Percentiles rank a stretch among this genome's conserved stretches.
These are phyloP conservation scores for Lasioglossum baleicum DNA, from an alignment of 1,140 invertebrate species.

Conservation along the genomic window DNA sequence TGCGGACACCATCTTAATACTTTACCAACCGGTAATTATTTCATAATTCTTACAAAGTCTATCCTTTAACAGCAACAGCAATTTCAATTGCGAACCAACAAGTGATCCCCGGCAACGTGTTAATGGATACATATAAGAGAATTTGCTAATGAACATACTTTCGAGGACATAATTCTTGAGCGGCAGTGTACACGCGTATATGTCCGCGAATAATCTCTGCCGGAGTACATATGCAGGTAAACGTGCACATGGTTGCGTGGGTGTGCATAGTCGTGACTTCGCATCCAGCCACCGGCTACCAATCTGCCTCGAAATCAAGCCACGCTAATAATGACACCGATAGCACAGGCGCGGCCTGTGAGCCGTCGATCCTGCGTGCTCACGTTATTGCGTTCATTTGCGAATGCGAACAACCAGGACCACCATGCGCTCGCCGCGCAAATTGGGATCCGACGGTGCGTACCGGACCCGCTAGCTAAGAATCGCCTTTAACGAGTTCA, in stretches of 20 bases:
- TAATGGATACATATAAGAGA: too few relatives aligned
- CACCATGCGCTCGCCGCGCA: background rate
- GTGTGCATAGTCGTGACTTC: constrained; percentile 27
- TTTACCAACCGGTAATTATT: too few relatives aligned
- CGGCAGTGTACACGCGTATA: background rate
- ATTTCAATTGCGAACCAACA: too few relatives aligned
- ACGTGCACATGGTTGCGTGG: background rate
- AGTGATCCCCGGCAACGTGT: too few relatives aligned
- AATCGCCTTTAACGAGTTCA: constrained; percentile 34
- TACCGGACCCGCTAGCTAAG: background rate
- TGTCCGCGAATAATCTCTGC: too few relatives aligned
- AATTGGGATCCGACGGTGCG: constrained; percentile 21
- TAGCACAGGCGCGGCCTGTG: background rate
- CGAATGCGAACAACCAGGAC: background rate
- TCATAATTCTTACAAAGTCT: too few relatives aligned
- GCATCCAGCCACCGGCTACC: constrained; percentile 23
- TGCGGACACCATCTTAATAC: too few relatives aligned
- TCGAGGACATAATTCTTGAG: background rate
- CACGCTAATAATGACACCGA: constrained; percentile 47
- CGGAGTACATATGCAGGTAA: background rate
- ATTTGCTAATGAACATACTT: background rate
- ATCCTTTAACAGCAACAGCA: too few relatives aligned
- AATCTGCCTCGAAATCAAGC: constrained; percentile 25
- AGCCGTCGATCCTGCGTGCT: background rate
- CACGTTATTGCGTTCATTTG: constrained; percentile 8